These are phyloP conservation scores for Clinocottus analis DNA, from an alignment of 2,113 vertebrate species.

Conservation along the genomic window DNA sequence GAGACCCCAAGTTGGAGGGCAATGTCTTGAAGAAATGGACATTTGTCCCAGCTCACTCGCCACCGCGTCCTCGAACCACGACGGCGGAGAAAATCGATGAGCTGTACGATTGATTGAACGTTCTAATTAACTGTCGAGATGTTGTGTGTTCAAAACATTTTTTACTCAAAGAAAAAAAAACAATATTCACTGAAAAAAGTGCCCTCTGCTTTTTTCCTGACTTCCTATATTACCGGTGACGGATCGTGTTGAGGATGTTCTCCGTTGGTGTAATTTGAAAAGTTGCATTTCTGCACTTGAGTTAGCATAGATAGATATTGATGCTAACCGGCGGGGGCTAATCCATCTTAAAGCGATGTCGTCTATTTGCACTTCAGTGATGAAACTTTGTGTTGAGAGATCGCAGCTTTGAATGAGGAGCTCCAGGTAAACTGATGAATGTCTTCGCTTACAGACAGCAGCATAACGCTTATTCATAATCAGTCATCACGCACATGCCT, in stretches of 20 bases:
- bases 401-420: slow-evolving; percentile 35
- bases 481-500: slow-evolving; percentile 29
- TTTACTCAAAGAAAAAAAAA: not conserved
- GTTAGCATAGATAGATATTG: slow-evolving; percentile 17
- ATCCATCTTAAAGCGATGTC: slow-evolving; percentile 18
- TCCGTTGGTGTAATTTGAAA: slow-evolving; percentile 16
- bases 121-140: not conserved
- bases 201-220: not conserved
- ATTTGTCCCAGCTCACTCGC: not conserved
- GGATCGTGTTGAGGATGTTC: not conserved
- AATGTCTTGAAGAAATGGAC: not conserved
- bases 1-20: not conserved
- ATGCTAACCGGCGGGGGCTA: not conserved
- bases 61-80: not conserved
- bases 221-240: not conserved
- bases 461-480: slow-evolving; percentile 69
- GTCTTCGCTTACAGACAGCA: slow-evolving; percentile 55
- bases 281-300: slow-evolving; percentile 4
- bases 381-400: slow-evolving; percentile 37
- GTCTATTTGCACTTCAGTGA: slow-evolving; percentile 20
- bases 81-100: not conserved
- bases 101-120: not conserved
- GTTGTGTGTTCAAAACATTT: not conserved
- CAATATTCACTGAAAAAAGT: not conserved
- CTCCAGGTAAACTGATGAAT: slow-evolving; percentile 63